Evolutionary conservation across 1,140 invertebrate species (phyloP), one percentile per base, ranked within the genome.

Genomic region (Caerostris darwini): DNA sequence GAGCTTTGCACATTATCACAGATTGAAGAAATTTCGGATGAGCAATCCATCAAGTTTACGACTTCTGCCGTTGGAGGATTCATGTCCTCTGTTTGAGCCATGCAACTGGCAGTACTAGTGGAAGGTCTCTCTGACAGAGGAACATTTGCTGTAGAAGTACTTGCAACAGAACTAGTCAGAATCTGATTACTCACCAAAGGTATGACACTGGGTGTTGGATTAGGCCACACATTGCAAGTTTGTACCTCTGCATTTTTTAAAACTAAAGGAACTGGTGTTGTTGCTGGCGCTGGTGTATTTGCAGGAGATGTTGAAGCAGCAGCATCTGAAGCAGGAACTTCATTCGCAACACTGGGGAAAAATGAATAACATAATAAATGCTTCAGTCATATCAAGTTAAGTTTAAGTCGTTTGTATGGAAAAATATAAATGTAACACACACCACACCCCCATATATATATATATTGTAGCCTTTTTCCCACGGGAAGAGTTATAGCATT

Each of bases 201-300:
- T 5, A 53, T 19, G 1, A 81, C 7, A 57, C 54, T 85, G 6
- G 34, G 58, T n/a, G 50, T 53, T 50, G 93, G 14, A 12, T 8
- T 54, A 34, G 87, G 53, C 93, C 93, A 94, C 7, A 58, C 19
- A 53, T 17, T 19, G 19, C 77, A 90, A 7, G 93, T 94, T 19
- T 94, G 93, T 12, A 94, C 93, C 50, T 94, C 93, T 10, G 64
- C 93, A n/a, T 82, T 82, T 19, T 94, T 94, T 6, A 89, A 34
- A 59, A 67, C 14, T 17, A 61, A 69, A 77, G 64, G 50, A 56
- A n/a, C n/a, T 14, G 59, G 59, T 17, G 58, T 61, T 61, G 59
- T 64, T 10, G 86, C 34, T 2, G n/a, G 17, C 54, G 92, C n/a
- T 71, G 77, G 6, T 3, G 69, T 8, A 7, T n/a, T 34, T 69